Conservation (phyloP, 2,113 vertebrate genomes). For the Opisthocomus hoazin region DNA sequence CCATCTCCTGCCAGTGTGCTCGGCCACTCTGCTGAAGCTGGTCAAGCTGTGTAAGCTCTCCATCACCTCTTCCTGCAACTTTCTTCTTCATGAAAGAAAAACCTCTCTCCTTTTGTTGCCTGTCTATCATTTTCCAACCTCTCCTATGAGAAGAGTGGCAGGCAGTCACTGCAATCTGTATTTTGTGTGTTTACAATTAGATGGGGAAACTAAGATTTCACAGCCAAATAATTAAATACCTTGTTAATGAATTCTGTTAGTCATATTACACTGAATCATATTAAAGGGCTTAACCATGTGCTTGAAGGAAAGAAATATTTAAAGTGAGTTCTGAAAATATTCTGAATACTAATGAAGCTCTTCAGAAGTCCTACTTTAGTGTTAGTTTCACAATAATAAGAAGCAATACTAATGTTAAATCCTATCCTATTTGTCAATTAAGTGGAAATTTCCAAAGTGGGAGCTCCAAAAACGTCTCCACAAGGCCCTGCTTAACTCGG, state of each 20-base stretch:
- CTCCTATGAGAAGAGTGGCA: neutral
- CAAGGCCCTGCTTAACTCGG: neutral
- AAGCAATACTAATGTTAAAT: slow-evolving; percentile 46
- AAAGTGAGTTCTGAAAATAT: slow-evolving; percentile 54
- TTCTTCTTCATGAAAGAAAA: neutral
- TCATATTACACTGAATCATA: slow-evolving; percentile 62
- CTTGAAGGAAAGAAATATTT: slow-evolving; percentile 49
- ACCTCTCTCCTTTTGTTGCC: neutral
- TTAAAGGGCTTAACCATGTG: slow-evolving; percentile 56
- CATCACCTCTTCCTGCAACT: neutral
- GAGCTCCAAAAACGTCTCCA: neutral
- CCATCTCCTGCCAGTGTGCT: neutral
- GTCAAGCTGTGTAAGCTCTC: neutral
- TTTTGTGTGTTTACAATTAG: slow-evolving; percentile 42
- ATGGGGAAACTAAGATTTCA: slow-evolving; percentile 40
- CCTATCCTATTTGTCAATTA: slow-evolving; percentile 37
- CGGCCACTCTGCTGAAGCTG: neutral
- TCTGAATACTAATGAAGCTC: slow-evolving; percentile 64
- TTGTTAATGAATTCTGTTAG: slow-evolving; percentile 60
- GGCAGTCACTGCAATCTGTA: neutral
- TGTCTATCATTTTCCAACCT: neutral
- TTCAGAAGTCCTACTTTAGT: slow-evolving; percentile 51
- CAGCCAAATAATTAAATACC: slow-evolving; percentile 52
- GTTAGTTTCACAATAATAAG: slow-evolving; percentile 51
- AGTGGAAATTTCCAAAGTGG: slow-evolving; percentile 17